phyloP scores from a whole-genome alignment of 64 coral and sea anemone genomes.

The Stichodactyla helianthus region DNA sequence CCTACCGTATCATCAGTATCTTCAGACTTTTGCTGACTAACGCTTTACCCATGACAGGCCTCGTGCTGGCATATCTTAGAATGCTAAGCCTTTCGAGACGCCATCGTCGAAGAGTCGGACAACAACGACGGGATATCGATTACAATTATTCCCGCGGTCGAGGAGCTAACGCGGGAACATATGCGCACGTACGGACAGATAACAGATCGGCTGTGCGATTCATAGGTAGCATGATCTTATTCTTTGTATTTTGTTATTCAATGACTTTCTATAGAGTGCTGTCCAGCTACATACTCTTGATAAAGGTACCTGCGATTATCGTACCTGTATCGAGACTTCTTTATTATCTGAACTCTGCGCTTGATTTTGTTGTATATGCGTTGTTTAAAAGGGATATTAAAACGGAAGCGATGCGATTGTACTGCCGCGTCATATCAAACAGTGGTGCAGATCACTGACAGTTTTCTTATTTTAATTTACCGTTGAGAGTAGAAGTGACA shows the following conservation, averaged over 20 bases:
- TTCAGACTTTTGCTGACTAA: not conserved
- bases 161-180: not conserved
- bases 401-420: not conserved
- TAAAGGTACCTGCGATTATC: not conserved
- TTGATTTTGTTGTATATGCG: conserved; percentile 31
- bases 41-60: not conserved
- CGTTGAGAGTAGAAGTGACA: not conserved
- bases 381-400: conserved; percentile 45
- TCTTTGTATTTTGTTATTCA: conserved; percentile 13
- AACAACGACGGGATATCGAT: not conserved
- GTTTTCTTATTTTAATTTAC: not conserved
- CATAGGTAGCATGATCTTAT: not conserved
- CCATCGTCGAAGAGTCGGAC: not conserved
- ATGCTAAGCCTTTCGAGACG: not conserved
- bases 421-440: not conserved
- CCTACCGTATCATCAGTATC: not conserved
- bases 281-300: not conserved
- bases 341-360: conserved; percentile 41
- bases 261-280: not conserved
- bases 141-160: not conserved
- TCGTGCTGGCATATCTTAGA: not conserved
- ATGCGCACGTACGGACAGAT: not conserved
- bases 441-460: not conserved
- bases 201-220: not conserved
- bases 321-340: not conserved